phyloP scores from a whole-genome alignment of 2,113 vertebrate species.

The Podarcis muralis region DNA sequence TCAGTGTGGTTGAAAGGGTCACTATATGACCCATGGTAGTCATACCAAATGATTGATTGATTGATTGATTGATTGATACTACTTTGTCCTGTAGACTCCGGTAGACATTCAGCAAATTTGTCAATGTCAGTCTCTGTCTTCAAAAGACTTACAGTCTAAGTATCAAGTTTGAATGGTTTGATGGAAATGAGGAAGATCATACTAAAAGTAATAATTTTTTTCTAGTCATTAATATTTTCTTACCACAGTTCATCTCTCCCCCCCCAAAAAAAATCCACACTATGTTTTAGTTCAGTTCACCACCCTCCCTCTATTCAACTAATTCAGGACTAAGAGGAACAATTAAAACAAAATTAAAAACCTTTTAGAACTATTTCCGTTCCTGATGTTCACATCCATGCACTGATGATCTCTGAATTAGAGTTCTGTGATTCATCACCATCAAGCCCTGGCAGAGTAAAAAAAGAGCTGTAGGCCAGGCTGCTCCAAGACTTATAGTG shows the following conservation, averaged over 20 bases:
- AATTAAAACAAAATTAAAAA: background rate
- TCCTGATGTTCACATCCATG: background rate
- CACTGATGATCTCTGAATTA: background rate
- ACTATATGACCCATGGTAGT: background rate
- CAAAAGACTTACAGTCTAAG: background rate
- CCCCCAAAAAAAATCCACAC: background rate
- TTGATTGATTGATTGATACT: background rate
- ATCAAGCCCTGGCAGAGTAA: background rate
- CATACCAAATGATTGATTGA: background rate
- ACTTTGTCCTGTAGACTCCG: background rate
- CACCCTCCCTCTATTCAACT: background rate
- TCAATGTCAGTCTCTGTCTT: background rate
- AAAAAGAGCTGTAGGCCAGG: background rate
- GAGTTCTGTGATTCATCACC: background rate
- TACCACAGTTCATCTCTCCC: background rate
- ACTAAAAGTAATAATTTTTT: background rate
- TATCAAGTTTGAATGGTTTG: background rate
- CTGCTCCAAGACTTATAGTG: conserved; percentile 18
- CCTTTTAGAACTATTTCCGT: background rate
- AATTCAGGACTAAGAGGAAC: background rate
- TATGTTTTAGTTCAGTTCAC: background rate
- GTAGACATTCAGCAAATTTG: background rate
- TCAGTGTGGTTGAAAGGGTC: background rate
- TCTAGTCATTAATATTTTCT: background rate
- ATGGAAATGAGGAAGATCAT: background rate